Percentiles rank a stretch among this genome's conserved stretches.
phyloP scores from a whole-genome alignment of 1,140 invertebrate species.

The Potamilus streckersoni region DNA sequence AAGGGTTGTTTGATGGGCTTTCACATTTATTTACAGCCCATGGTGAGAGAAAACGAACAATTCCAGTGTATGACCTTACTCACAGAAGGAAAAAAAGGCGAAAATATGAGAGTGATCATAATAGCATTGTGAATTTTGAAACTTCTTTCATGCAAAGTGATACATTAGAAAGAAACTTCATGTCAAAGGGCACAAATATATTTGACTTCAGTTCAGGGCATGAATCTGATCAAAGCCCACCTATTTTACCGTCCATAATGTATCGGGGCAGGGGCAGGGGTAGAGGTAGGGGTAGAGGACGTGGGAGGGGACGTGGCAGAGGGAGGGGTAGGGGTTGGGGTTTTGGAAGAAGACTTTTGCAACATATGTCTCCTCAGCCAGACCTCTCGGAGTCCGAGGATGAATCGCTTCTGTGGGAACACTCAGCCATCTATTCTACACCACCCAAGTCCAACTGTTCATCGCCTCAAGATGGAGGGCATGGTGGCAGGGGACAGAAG shows the following conservation, averaged over 20 bases:
- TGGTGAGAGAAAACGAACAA: slow-evolving; percentile 71
- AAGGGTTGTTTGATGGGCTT: slow-evolving; percentile 84
- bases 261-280: slow-evolving; percentile 15
- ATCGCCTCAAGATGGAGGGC: slow-evolving; percentile 8
- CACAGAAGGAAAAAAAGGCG: slow-evolving; percentile 31
- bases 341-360: slow-evolving; percentile 2
- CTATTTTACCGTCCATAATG: slow-evolving; percentile 6
- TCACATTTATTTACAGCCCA: slow-evolving; percentile 85
- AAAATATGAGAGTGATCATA: background rate
- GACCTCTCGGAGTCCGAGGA: too few relatives aligned
- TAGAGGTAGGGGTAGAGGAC: slow-evolving; percentile 27
- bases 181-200: too few relatives aligned
- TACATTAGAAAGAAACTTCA: too few relatives aligned
- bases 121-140: too few relatives aligned
- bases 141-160: too few relatives aligned
- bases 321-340: slow-evolving; percentile 36
- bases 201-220: too few relatives aligned
- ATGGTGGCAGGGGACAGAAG: slow-evolving; percentile 38
- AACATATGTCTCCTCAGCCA: too few relatives aligned
- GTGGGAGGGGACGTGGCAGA: slow-evolving; percentile 36
- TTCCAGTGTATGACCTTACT: slow-evolving; percentile 52
- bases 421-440: too few relatives aligned
- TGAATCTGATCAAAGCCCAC: background rate
- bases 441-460: too few relatives aligned
- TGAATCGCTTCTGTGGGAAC: too few relatives aligned